A percentile compares a stretch with the other conserved stretches of the same genome.
Conservation (phyloP, 2,113 vertebrate genomes). For the Turdus rufiventris region DNA sequence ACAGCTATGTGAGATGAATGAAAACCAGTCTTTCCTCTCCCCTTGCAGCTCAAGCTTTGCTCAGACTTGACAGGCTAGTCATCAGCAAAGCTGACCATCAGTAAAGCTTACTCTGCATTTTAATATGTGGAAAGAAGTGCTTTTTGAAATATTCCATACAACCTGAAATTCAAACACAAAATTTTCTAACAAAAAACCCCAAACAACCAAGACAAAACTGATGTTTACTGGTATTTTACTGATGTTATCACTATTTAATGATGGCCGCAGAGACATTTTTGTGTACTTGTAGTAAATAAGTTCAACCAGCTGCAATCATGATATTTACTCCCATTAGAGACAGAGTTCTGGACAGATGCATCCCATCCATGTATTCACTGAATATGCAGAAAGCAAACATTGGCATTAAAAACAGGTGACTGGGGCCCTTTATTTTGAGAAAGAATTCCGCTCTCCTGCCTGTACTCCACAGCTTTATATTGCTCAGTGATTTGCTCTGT, state of each 20-base stretch:
- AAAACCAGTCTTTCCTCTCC: neutral
- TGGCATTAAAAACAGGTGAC: constrained; percentile 27
- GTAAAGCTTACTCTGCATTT: neutral
- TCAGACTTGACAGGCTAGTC: neutral
- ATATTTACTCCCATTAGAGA: neutral
- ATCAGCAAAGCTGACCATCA: neutral
- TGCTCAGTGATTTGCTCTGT: neutral
- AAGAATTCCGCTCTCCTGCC: neutral
- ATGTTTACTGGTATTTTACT: neutral
- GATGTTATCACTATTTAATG: neutral
- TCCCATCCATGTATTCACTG: neutral
- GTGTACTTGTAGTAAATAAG: neutral
- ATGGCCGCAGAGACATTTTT: neutral
- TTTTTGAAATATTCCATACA: neutral
- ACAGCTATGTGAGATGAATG: neutral
- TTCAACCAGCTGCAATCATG: neutral
- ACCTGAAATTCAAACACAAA: neutral
- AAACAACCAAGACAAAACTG: neutral
- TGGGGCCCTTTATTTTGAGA: constrained; percentile 7
- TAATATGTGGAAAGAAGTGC: neutral
- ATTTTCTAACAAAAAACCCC: neutral
- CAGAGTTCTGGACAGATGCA: neutral
- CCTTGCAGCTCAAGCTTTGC: neutral
- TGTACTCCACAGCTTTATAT: neutral
- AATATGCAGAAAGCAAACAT: neutral